A percentile compares a stretch with the other conserved stretches of the same genome.
phyloP scores from a whole-genome alignment of 2,888 invertebrate species.

The Microdon myrmicae region DNA sequence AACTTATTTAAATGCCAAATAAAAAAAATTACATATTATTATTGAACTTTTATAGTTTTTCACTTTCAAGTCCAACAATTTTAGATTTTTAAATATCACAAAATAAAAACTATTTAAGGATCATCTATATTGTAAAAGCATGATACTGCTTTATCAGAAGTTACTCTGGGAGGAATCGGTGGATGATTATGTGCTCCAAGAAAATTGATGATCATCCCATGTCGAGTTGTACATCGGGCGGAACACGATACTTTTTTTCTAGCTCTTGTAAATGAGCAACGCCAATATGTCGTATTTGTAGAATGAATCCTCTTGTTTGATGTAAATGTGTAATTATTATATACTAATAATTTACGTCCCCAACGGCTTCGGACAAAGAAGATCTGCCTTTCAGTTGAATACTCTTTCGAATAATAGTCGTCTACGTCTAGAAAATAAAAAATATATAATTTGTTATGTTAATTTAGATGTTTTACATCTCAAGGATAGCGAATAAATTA shows the following conservation, averaged over 20 bases:
- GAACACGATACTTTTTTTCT: constrained; percentile 52
- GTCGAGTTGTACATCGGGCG: constrained; percentile 54
- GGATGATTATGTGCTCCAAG: constrained; percentile 54
- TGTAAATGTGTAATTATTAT: constrained; percentile 53
- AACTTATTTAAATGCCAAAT: constrained; percentile 1
- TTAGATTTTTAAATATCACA: constrained; percentile 2
- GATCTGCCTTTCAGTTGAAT: constrained; percentile 25
- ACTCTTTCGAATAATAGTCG: constrained; percentile 8
- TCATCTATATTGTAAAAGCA: constrained; percentile 54
- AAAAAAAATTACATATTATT: background rate
- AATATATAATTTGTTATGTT: too few relatives aligned
- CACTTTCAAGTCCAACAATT: background rate
- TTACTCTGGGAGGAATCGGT: constrained; percentile 38
- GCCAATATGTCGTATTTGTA: constrained; percentile 55
- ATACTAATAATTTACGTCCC: constrained; percentile 54
- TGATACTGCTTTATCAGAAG: constrained; percentile 18
- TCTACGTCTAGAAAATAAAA: constrained; percentile 18
- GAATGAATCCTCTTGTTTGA: constrained; percentile 54
- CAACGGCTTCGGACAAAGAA: constrained; percentile 55
- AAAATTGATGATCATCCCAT: constrained; percentile 51
- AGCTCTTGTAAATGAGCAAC: constrained; percentile 52
- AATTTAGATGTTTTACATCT: background rate
- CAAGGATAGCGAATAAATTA: too few relatives aligned
- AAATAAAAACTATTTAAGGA: constrained; percentile 24
- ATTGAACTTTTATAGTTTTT: background rate